phyloP scores from a whole-genome alignment of 1,140 invertebrate genomes.

The Neuroterus valhalla region DNA sequence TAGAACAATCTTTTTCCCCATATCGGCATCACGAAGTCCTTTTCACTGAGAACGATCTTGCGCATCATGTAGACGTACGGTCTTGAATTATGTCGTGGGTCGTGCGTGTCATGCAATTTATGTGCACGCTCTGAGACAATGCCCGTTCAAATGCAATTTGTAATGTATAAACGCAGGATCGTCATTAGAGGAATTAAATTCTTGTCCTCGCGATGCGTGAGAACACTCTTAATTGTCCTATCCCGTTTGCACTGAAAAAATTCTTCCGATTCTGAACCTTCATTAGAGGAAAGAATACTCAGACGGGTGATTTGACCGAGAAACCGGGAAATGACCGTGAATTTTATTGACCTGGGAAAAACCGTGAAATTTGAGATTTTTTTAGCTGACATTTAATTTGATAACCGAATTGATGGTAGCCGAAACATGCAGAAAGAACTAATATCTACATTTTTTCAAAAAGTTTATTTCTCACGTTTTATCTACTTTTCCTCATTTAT shows the following conservation, averaged over 20 bases:
- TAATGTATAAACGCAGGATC: constrained; percentile 25
- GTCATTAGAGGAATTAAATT: constrained; percentile 17
- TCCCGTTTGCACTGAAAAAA: background rate
- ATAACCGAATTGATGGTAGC: too few species aligned
- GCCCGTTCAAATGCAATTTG: constrained; percentile 20
- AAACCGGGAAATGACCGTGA: too few species aligned
- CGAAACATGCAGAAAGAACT: too few species aligned
- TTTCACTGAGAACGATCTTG: constrained; percentile 9
- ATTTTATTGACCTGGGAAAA: too few species aligned
- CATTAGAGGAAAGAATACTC: too few species aligned
- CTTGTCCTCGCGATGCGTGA: constrained; percentile 4
- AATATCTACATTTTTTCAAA: too few species aligned
- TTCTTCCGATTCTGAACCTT: background rate
- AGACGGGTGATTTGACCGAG: too few species aligned
- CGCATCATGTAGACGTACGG: constrained; percentile 15
- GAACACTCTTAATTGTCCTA: constrained; percentile 15
- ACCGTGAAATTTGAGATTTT: too few species aligned
- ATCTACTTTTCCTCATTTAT: too few species aligned
- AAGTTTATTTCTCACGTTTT: too few species aligned
- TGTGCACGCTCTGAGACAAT: constrained; percentile 28
- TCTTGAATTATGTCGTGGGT: constrained; percentile 26
- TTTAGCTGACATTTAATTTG: too few species aligned
- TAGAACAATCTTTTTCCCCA: constrained; percentile 10
- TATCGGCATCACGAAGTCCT: constrained; percentile 9
- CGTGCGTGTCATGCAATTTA: constrained; percentile 29